Evolutionary conservation across 2,888 invertebrate genomes (phyloP).

Genomic region (Scaptomyza cyrtandrae): DNA sequence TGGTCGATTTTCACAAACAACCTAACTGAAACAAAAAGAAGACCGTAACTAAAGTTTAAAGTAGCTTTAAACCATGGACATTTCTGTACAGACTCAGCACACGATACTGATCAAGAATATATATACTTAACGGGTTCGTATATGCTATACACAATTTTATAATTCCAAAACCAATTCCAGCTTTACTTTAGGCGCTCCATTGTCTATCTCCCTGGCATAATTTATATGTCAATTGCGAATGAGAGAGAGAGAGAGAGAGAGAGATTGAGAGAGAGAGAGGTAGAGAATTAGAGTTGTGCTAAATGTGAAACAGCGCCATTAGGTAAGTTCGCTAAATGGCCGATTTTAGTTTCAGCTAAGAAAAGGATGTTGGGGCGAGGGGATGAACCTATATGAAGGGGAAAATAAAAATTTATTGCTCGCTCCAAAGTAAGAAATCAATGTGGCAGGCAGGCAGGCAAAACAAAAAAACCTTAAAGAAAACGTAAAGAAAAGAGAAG

Average conservation of each 20-base stretch:
- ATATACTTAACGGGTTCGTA: too few species aligned
- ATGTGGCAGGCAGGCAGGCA: conserved; percentile 43
- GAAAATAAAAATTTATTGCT: conserved; percentile 72
- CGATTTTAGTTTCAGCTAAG: conserved; percentile 11
- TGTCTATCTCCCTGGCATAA: conserved; percentile 15
- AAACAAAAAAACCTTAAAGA: conserved; percentile 10
- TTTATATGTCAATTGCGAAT: conserved; percentile 9
- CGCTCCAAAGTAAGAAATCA: conserved; percentile 63
- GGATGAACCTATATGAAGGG: neutral
- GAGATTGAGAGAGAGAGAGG: neutral
- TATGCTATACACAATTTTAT: too few species aligned
- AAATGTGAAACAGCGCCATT: conserved; percentile 40
- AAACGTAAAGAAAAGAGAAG: neutral
- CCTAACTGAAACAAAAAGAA: too few species aligned
- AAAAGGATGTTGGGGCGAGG: neutral
- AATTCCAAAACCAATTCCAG: too few species aligned
- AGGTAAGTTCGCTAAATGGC: conserved; percentile 55
- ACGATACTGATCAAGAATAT: too few species aligned
- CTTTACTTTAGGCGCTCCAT: neutral
- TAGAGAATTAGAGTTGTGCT: neutral
- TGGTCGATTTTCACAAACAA: too few species aligned
- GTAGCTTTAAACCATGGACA: too few species aligned
- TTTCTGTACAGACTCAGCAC: too few species aligned
- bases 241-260: neutral
- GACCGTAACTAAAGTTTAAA: too few species aligned